Conservation (phyloP, 2,888 invertebrate species). For the Hypolimnas misippus region DNA sequence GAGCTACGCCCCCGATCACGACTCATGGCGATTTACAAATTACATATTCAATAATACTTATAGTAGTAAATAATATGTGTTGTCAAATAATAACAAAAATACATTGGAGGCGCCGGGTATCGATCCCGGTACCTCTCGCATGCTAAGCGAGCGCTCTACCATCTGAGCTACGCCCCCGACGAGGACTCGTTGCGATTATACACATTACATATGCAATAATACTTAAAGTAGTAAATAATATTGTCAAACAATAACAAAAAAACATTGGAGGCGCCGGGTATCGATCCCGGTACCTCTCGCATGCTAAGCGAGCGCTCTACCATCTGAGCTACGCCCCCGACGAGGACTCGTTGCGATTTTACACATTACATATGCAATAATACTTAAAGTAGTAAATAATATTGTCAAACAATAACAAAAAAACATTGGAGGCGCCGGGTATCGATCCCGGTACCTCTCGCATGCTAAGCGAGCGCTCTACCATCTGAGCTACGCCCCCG, state of each 20-base stretch:
- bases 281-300: constrained; percentile 84
- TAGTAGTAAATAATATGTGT: too few species aligned
- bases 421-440: constrained; percentile 78
- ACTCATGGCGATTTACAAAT: too few species aligned
- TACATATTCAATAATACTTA: too few species aligned
- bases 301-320: constrained; percentile 84
- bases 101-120: constrained; percentile 81
- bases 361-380: too few species aligned
- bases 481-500: constrained; percentile 83
- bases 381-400: too few species aligned
- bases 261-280: constrained; percentile 79
- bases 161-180: constrained; percentile 84
- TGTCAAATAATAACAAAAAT: background rate
- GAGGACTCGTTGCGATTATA: too few species aligned
- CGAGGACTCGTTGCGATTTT: too few species aligned
- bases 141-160: constrained; percentile 84
- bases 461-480: constrained; percentile 84
- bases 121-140: constrained; percentile 84
- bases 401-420: background rate
- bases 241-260: background rate
- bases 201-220: too few species aligned
- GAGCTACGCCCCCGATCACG: too few species aligned
- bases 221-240: too few species aligned
- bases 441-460: constrained; percentile 84
- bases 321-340: constrained; percentile 83